Base-by-base conservation (phyloP, 1,140 invertebrate genomes). In the Danaus melanippus region DNA sequence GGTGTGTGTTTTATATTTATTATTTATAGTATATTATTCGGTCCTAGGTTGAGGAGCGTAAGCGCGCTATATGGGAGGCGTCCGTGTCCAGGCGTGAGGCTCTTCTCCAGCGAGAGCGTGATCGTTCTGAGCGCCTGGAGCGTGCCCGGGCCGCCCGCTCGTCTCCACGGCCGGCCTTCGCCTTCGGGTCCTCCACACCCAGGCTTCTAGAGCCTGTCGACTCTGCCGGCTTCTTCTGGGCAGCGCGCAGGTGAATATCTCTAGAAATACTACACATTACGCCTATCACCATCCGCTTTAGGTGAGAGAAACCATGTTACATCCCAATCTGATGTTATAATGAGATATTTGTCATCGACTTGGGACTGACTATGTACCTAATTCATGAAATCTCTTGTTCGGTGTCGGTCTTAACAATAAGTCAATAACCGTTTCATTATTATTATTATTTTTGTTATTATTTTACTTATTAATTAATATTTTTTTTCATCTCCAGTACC, bases 101-200 rank as follows among this genome's bases (percentile, higher is more conserved):
- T 45, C 93, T 96, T 55, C 75, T 96, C 47, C 91, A 92, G 65
- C 93, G 95, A 76, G 95, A 95, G 84, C 91, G 92, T 88, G 95
- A 96, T 76, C 89, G 94, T 58, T 94, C 95, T 69, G 93, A 94
- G 46, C 90, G 94, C 61, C 88, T 96, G 65, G 94, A 96, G 84
- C 89, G 91, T 92, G 95, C 88, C 92, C 93, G 66, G 92, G 95
- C 88, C 91, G 94, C 67, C 91, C 94, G 84, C 93, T 94, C 64
- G 91, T 92, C 73, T 90, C 92, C 66, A 89, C 93, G 86, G 88
- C 92, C 73, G 84, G 92, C 67, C 12, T 96, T 96, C 87, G 95
- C 95, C 41, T 96, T 96, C 87, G 95, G 95, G 43, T 96, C 94
- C 70, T 96, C 94, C 53, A 96, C 94, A 47, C 94, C 95, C 51